phyloP scores from a whole-genome alignment of 2,797 vertebrate genomes.

The Microctenopoma lineatum region DNA sequence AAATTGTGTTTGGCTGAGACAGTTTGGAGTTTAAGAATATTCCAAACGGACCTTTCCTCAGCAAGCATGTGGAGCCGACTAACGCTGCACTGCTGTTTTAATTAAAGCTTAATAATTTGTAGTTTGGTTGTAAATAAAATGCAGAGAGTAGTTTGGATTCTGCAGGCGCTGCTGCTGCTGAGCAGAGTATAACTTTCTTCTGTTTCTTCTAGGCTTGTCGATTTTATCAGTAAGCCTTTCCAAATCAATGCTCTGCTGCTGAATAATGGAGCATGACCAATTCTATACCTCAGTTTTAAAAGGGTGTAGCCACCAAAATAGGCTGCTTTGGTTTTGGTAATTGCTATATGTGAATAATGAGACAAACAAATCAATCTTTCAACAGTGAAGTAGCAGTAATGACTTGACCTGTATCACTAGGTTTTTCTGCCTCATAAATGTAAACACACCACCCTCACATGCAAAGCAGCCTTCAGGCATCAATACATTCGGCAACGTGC shows the following conservation, averaged over 20 bases:
- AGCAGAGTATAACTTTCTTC: slow-evolving; percentile 45
- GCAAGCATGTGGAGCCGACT: slow-evolving; percentile 46
- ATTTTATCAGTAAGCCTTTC: slow-evolving; percentile 60
- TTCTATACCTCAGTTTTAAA: slow-evolving; percentile 61
- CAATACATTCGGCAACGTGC: background rate
- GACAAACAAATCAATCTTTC: slow-evolving; percentile 60
- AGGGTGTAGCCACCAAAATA: slow-evolving; percentile 45
- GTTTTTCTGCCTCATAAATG: slow-evolving; percentile 19
- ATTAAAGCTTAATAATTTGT: slow-evolving; percentile 77
- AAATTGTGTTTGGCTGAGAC: slow-evolving; percentile 32
- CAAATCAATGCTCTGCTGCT: slow-evolving; percentile 70
- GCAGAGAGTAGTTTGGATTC: slow-evolving; percentile 39
- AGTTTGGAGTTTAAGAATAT: slow-evolving; percentile 26
- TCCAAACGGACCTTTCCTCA: slow-evolving; percentile 36
- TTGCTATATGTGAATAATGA: slow-evolving; percentile 59
- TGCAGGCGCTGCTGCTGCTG: slow-evolving; percentile 36
- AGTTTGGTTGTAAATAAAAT: slow-evolving; percentile 66
- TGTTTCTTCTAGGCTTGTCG: slow-evolving; percentile 27
- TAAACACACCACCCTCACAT: slow-evolving; percentile 15
- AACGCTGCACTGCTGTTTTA: slow-evolving; percentile 62
- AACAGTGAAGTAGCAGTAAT: slow-evolving; percentile 42
- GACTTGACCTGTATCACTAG: slow-evolving; percentile 34
- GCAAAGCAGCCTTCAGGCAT: slow-evolving; percentile 4
- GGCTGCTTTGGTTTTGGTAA: slow-evolving; percentile 49
- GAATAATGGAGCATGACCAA: slow-evolving; percentile 68